Conservation (phyloP, 2,113 vertebrate genomes). For the Myrmecobius fasciatus region DNA sequence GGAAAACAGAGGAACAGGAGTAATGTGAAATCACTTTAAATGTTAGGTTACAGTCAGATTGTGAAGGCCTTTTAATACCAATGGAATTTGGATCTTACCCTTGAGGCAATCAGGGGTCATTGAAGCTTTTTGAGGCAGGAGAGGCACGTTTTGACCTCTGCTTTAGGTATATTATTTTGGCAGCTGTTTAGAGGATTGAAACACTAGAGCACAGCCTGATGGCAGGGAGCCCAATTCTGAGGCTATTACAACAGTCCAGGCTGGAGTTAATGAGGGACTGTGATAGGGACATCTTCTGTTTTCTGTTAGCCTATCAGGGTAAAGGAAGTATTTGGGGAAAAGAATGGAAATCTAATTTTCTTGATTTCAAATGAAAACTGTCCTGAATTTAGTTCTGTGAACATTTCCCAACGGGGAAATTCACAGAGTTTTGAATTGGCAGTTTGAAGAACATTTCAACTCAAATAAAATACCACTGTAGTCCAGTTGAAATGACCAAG, state of each 20-base stretch:
- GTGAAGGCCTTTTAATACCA: background rate
- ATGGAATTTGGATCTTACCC: background rate
- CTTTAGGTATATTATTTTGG: background rate
- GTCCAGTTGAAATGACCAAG: constrained; percentile 34
- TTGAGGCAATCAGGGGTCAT: background rate
- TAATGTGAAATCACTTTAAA: background rate
- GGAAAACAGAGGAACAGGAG: background rate
- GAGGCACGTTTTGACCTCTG: background rate
- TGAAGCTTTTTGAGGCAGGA: background rate
- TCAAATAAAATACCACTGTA: constrained; percentile 45
- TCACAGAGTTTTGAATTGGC: constrained; percentile 26
- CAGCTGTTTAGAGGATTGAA: background rate
- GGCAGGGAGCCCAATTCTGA: background rate
- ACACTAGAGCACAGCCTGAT: background rate
- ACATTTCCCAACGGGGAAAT: constrained; percentile 23
- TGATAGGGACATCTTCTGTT: background rate
- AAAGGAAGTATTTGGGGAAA: background rate
- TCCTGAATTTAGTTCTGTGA: constrained; percentile 21
- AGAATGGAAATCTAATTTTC: constrained; percentile 12
- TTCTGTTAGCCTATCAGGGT: background rate
- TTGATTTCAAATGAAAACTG: background rate
- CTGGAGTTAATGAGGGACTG: too few species aligned
- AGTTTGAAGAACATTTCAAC: constrained; percentile 42
- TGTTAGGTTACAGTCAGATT: background rate
- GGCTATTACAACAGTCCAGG: background rate